A percentile compares a stretch with the other conserved stretches of the same genome.
Evolutionary conservation across 2,888 invertebrate genomes (phyloP).

Genomic region (Julus scanicus): DNA sequence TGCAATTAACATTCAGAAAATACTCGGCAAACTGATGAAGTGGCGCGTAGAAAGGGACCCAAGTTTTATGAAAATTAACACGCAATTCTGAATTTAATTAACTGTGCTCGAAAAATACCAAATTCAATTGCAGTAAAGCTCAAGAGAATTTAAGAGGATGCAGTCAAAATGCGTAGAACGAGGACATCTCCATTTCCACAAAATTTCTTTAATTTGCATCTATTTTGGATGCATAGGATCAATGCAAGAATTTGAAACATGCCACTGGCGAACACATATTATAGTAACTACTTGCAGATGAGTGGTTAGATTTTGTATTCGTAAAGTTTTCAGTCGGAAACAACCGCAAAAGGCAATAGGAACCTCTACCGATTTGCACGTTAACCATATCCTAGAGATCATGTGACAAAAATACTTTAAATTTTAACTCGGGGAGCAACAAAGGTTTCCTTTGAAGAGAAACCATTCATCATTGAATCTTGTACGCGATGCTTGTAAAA

Average conservation of each 20-base stretch:
- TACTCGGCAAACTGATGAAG: constrained; percentile 12
- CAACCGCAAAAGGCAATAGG: neutral
- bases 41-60: neutral
- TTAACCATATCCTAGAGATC: neutral
- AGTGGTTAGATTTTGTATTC: neutral
- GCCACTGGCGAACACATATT: neutral
- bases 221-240: neutral
- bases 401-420: neutral
- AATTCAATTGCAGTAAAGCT: constrained; percentile 17
- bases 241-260: neutral
- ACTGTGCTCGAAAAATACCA: neutral
- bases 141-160: neutral
- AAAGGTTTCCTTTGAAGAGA: neutral
- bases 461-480: neutral
- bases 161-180: constrained; percentile 5
- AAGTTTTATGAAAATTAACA: neutral
- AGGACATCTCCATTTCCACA: neutral
- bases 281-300: constrained; percentile 7
- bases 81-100: constrained; percentile 23
- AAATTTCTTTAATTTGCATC: neutral
- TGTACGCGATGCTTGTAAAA: too few relatives aligned
- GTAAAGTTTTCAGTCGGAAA: neutral
- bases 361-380: neutral
- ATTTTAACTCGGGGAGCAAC: neutral
- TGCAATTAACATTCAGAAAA: constrained; percentile 8